Conservation (phyloP, 2,113 vertebrate species). For the Thalassoma bifasciatum region DNA sequence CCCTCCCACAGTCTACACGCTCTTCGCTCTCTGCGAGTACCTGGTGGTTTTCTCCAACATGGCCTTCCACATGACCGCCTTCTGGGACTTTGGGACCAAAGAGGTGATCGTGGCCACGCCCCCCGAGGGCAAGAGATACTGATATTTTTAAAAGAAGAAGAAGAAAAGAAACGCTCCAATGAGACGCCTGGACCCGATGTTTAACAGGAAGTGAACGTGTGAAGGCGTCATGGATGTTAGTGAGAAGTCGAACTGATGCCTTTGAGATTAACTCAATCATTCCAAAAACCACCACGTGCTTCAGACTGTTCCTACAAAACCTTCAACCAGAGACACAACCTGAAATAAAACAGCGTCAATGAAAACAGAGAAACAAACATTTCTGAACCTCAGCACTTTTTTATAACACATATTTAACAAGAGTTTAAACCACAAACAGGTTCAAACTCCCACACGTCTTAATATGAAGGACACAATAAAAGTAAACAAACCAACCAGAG, state of each 20-base stretch:
- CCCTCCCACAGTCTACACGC: slow-evolving; percentile 87
- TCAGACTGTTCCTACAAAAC: neutral
- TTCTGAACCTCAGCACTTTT: too few relatives aligned
- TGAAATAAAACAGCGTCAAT: neutral
- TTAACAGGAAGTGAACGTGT: neutral
- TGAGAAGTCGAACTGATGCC: neutral
- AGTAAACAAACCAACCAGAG: too few relatives aligned
- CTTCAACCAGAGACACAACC: too few relatives aligned
- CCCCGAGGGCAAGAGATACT: slow-evolving; percentile 91
- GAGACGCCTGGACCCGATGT: neutral
- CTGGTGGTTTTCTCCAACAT: slow-evolving; percentile 97
- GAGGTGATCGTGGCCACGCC: slow-evolving; percentile 89
- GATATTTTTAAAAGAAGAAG: slow-evolving; percentile 39
- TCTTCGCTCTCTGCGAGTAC: slow-evolving; percentile 93
- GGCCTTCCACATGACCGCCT: slow-evolving; percentile 96
- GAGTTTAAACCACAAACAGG: too few relatives aligned
- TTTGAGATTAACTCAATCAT: slow-evolving; percentile 1
- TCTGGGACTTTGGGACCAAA: slow-evolving; percentile 94
- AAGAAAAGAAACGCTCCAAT: neutral
- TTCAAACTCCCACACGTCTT: too few relatives aligned
- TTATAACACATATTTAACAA: too few relatives aligned
- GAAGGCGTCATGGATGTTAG: neutral
- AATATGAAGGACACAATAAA: too few relatives aligned
- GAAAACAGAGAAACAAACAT: too few relatives aligned
- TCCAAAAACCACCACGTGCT: neutral